These are phyloP conservation scores for Microtus richardsoni DNA, from an alignment of 2,113 vertebrate species.

Conservation along the genomic window DNA sequence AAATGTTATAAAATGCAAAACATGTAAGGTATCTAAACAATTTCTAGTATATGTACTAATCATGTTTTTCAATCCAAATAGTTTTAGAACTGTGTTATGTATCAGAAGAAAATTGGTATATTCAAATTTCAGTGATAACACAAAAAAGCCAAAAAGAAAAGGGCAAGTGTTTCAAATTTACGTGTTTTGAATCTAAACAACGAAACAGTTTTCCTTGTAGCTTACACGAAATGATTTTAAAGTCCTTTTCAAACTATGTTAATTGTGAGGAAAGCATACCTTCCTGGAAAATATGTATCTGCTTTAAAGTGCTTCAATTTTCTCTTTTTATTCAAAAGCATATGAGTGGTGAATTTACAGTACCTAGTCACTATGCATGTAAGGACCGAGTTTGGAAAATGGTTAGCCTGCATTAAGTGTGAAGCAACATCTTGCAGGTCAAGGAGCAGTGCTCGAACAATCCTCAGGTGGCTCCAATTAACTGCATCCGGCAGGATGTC, in stretches of 20 bases:
- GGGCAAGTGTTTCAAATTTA: conserved; percentile 28
- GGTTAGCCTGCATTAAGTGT: not conserved
- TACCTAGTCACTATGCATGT: not conserved
- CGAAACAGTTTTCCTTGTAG: not conserved
- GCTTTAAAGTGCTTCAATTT: not conserved
- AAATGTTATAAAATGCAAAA: not conserved
- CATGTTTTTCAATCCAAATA: conserved; percentile 2
- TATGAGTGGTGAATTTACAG: conserved; percentile 4
- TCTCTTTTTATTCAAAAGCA: not conserved
- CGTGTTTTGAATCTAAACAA: conserved; percentile 4
- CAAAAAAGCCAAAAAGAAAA: not conserved
- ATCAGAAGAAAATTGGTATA: not conserved
- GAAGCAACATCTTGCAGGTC: not conserved
- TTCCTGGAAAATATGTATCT: conserved; percentile 33
- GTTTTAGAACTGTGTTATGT: not conserved
- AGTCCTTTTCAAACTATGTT: conserved; percentile 41
- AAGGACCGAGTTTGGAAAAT: not conserved
- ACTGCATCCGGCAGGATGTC: conserved; percentile 41
- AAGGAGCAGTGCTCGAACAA: conserved; percentile 52
- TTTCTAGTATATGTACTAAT: not conserved
- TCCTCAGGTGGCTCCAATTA: conserved; percentile 76
- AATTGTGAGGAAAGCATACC: conserved; percentile 13
- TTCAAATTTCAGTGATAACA: not conserved
- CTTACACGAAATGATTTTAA: not conserved
- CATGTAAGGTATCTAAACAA: not conserved